These are phyloP conservation scores for Oedothorax gibbosus DNA, from an alignment of 1,140 invertebrate genomes.

Conservation along the genomic window DNA sequence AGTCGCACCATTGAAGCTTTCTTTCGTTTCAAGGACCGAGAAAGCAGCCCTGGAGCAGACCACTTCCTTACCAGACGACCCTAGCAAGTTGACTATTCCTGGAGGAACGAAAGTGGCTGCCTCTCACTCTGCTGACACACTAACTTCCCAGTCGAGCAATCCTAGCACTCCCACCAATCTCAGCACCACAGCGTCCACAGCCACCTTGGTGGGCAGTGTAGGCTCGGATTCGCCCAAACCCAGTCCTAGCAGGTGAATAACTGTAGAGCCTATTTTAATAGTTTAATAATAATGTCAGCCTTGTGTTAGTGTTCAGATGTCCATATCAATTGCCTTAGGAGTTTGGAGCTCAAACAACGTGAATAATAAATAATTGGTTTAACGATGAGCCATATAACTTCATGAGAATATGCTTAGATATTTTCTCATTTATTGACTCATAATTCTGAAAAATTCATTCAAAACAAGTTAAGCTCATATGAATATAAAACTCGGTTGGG, in stretches of 20 bases:
- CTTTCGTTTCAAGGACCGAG: constrained; percentile 8
- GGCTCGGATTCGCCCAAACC: constrained; percentile 62
- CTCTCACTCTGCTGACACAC: constrained; percentile 75
- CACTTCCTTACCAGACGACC: constrained; percentile 49
- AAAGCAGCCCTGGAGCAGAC: constrained; percentile 34
- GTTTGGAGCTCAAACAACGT: too few species aligned
- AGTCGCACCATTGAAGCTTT: neutral
- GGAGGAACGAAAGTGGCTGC: constrained; percentile 69
- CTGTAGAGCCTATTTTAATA: neutral
- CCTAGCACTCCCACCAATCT: constrained; percentile 79
- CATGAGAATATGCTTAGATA: too few species aligned
- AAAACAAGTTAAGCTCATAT: too few species aligned
- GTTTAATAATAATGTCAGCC: too few species aligned
- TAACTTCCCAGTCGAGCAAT: constrained; percentile 68
- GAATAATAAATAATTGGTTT: too few species aligned
- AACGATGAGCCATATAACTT: too few species aligned
- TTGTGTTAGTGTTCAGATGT: too few species aligned
- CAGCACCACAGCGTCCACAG: constrained; percentile 72
- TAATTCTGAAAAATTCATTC: too few species aligned
- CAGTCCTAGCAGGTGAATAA: constrained; percentile 53
- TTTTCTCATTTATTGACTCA: too few species aligned
- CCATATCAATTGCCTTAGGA: too few species aligned
- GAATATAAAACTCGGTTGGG: too few species aligned
- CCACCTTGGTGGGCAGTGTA: constrained; percentile 74
- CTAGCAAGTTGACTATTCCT: constrained; percentile 51